Evolutionary conservation across 2,888 invertebrate species (phyloP).

Genomic region (Microchrysa polita): DNA sequence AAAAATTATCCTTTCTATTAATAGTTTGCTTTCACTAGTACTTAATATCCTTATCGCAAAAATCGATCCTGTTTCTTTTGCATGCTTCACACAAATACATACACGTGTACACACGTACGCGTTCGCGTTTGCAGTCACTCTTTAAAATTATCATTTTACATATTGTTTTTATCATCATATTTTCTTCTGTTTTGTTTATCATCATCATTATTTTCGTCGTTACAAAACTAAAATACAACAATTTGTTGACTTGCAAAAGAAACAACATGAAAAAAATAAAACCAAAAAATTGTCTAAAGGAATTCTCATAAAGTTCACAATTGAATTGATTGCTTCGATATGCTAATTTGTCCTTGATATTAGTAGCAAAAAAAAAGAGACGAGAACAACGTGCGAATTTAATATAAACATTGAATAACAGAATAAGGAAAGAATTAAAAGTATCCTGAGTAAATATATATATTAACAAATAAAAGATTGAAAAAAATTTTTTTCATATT

Average conservation of each 20-base stretch:
- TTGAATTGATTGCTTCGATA: slow-evolving; percentile 32
- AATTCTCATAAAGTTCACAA: not conserved
- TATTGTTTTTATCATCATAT: not conserved
- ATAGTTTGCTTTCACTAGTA: slow-evolving; percentile 35
- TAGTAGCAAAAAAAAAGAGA: no score
- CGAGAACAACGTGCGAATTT: no score
- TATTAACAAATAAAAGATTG: not conserved
- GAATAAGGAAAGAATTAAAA: no score
- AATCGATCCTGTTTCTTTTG: slow-evolving; percentile 29
- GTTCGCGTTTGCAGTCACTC: not conserved
- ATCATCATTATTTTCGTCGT: no score
- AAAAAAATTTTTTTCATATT: not conserved
- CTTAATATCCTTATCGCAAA: slow-evolving; percentile 33
- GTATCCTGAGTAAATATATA: not conserved
- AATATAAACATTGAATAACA: no score
- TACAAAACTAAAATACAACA: no score
- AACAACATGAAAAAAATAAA: slow-evolving; percentile 17
- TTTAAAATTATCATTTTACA: slow-evolving; percentile 30
- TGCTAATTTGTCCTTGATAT: not conserved
- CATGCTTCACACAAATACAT: not conserved
- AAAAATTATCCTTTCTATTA: slow-evolving; percentile 26
- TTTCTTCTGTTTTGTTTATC: not conserved
- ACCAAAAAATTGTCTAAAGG: slow-evolving; percentile 18
- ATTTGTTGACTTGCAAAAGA: no score
- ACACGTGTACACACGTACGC: slow-evolving; percentile 6